phyloP scores from a whole-genome alignment of 2,888 invertebrate genomes.

The Linnaemya vulpina region DNA sequence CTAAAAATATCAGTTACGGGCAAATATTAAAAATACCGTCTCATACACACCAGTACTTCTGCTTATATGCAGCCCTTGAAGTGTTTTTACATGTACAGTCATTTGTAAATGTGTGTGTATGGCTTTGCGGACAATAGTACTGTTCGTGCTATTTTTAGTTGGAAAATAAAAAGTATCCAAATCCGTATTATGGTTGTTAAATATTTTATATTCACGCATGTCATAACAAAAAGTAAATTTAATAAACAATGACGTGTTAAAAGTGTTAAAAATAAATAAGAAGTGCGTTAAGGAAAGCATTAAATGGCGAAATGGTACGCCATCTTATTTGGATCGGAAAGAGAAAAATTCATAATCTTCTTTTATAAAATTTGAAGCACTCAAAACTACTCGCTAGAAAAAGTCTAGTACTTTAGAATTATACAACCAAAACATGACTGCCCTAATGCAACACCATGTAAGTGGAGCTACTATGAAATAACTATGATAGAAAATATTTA shows the following conservation, averaged over 20 bases:
- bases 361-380: too few species aligned
- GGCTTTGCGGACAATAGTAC: neutral
- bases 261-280: too few species aligned
- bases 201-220: too few species aligned
- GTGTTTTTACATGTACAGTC: constrained; percentile 10
- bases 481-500: constrained; percentile 55
- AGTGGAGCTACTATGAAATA: constrained; percentile 36
- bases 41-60: neutral
- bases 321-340: too few species aligned
- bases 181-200: too few species aligned
- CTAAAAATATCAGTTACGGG: constrained; percentile 48
- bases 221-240: too few species aligned
- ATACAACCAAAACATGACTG: neutral
- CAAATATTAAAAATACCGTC: constrained; percentile 29
- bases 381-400: neutral
- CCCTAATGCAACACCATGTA: neutral
- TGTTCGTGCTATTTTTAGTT: neutral
- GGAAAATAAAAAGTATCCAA: neutral
- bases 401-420: neutral
- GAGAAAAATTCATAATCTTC: too few species aligned
- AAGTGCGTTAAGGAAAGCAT: too few species aligned
- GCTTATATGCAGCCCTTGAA: neutral
- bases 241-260: too few species aligned
- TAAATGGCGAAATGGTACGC: too few species aligned
- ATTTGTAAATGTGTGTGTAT: neutral